Base-by-base conservation (phyloP, 2,113 vertebrate species). In the Asarcornis scutulata region DNA sequence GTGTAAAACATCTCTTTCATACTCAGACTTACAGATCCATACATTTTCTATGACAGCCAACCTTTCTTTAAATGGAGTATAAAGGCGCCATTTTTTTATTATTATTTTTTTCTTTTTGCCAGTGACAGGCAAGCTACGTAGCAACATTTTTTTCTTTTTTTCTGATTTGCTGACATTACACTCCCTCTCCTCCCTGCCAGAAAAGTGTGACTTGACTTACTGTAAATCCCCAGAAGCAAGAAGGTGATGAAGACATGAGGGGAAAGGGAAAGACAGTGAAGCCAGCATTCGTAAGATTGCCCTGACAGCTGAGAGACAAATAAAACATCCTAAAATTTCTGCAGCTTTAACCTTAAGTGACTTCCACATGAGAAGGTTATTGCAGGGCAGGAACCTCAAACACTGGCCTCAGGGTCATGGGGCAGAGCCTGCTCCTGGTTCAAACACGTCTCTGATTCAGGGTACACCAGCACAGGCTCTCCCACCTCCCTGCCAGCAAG, bases 251-350 rank as follows among this genome's bases (percentile, higher is more conserved):
- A 86, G 83, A 86, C 68, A 71, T 3, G 3, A 91, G 48, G 29
- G 38, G 59, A 96, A 75, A 78, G 66, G 69, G 40, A 81, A 83
- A 88, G 53, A 50, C 58, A 60, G 59, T 13, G 63, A 83, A 91
- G 80, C 16, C 38, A 42, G n/a, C 59, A 50, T 69, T 87, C 55
- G 34, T 53, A 63, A 86, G 40, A 83, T 83, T 77, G 63, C n/a
- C 55, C 72, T 93, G 92, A 88, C 88, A 92, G 71, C 50, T 67
- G 76, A 89, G 90, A 86, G 21, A 20, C 31, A 72, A 90, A 91
- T 59, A 83, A 91, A 96, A 38, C n/a, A 66, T 63, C 36, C 40
- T 55, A 36, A 77, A 71, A 17, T 50, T 93, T 91, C 76, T 74
- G 31, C 5, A 2, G 50, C 72, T 88, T 94, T 93, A 93, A 88